A percentile compares a stretch with the other conserved stretches of the same genome.
phyloP scores from a whole-genome alignment of 1,140 invertebrate species.

The Adoxophyes honmai region DNA sequence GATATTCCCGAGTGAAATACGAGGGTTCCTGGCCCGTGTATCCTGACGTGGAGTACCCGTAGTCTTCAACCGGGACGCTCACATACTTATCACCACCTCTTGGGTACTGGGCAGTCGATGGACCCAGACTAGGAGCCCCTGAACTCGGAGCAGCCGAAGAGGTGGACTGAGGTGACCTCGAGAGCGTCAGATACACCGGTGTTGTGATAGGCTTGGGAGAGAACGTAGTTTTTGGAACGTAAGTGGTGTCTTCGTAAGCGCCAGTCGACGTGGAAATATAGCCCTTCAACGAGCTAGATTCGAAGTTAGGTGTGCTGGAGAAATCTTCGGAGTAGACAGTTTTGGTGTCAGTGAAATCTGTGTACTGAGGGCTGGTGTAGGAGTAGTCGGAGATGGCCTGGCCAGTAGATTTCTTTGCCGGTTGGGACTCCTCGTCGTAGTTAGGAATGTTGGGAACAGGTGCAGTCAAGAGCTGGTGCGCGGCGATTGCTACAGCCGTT shows the following conservation, averaged over 20 bases:
- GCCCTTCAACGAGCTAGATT: not conserved
- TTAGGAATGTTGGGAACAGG: slow-evolving; percentile 60
- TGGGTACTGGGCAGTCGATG: slow-evolving; percentile 46
- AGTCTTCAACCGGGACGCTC: slow-evolving; percentile 45
- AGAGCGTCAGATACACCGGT: not conserved
- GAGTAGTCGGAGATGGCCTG: slow-evolving; percentile 46
- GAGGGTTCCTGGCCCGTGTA: slow-evolving; percentile 52
- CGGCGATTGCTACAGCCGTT: slow-evolving; percentile 68
- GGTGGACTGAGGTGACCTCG: not conserved
- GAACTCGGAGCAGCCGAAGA: not conserved
- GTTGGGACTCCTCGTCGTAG: slow-evolving; percentile 51
- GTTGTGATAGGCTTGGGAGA: not conserved
- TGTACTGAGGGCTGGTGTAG: slow-evolving; percentile 41
- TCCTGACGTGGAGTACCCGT: slow-evolving; percentile 42
- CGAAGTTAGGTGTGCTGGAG: slow-evolving; percentile 16
- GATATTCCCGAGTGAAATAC: slow-evolving; percentile 70
- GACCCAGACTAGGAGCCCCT: not conserved
- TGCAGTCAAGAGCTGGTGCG: slow-evolving; percentile 65
- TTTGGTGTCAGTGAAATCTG: slow-evolving; percentile 38
- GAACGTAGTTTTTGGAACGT: not conserved
- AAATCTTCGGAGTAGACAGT: slow-evolving; percentile 40
- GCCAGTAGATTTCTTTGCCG: slow-evolving; percentile 35
- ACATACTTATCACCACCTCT: slow-evolving; percentile 42
- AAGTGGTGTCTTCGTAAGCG: not conserved
- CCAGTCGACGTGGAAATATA: slow-evolving; percentile 4